phyloP scores from a whole-genome alignment of 2,888 invertebrate species.

The Limnephilus auricula region DNA sequence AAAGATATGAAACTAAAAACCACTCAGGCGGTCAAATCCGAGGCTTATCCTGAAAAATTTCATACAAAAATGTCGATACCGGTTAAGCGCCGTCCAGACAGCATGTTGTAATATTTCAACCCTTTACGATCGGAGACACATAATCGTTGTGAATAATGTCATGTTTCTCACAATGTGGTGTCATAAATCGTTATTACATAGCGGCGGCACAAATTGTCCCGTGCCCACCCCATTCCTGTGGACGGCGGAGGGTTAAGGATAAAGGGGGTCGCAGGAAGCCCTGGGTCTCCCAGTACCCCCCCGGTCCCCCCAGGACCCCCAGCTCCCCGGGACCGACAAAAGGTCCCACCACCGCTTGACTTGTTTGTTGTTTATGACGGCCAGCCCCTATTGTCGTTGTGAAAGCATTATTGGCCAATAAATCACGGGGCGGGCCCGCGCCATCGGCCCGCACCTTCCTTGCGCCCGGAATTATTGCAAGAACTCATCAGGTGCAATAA shows the following conservation, averaged over 20 bases:
- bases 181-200: conserved; percentile 64
- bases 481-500: conserved; percentile 42
- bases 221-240: conserved; percentile 46
- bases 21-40: background rate
- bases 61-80: conserved; percentile 28
- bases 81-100: conserved; percentile 22
- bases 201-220: conserved; percentile 64
- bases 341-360: conserved; percentile 60
- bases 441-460: conserved; percentile 11
- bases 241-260: conserved; percentile 38
- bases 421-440: conserved; percentile 59
- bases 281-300: background rate
- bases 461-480: background rate
- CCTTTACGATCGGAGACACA: conserved; percentile 62
- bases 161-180: conserved; percentile 64
- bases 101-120: conserved; percentile 43
- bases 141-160: conserved; percentile 65
- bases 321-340: conserved; percentile 47
- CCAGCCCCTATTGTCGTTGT: conserved; percentile 63
- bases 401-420: conserved; percentile 64
- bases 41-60: conserved; percentile 12
- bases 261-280: background rate
- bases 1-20: background rate
- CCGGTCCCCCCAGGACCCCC: background rate
- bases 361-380: conserved; percentile 66